Percentiles rank a stretch among this genome's conserved stretches.
Evolutionary conservation across 2,113 vertebrate genomes (phyloP).

Genomic region (Donacobius atricapilla): DNA sequence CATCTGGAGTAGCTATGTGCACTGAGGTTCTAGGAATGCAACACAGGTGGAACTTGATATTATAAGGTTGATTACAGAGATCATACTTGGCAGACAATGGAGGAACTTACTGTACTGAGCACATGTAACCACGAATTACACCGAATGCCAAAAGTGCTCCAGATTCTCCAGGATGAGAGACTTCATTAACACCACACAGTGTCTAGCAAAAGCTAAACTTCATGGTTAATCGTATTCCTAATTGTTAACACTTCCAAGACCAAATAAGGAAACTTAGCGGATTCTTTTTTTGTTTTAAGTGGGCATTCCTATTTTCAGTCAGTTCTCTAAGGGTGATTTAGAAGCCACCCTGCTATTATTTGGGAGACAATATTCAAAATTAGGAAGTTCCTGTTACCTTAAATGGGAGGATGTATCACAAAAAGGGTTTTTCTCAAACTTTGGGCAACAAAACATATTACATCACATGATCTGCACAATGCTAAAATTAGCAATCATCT

Average conservation of each 20-base stretch:
- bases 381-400: not conserved
- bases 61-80: not conserved
- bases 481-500: not conserved
- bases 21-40: not conserved
- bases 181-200: not conserved
- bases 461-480: not conserved
- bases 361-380: not conserved
- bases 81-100: not conserved
- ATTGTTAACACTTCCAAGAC: not conserved
- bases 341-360: not conserved
- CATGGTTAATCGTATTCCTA: not conserved
- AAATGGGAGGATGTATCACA: not conserved
- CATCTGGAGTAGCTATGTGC: not conserved
- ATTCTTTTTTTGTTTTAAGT: not conserved
- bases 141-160: not conserved
- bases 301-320: not conserved
- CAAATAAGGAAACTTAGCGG: not conserved
- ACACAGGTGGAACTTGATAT: not conserved
- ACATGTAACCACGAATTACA: rapidly evolving
- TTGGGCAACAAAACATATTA: not conserved
- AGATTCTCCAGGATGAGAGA: not conserved
- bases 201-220: not conserved
- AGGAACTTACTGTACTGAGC: not conserved
- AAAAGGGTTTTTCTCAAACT: not conserved
- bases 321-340: not conserved